Conservation (phyloP, 2,888 invertebrate species). For the Lagria hirta region DNA sequence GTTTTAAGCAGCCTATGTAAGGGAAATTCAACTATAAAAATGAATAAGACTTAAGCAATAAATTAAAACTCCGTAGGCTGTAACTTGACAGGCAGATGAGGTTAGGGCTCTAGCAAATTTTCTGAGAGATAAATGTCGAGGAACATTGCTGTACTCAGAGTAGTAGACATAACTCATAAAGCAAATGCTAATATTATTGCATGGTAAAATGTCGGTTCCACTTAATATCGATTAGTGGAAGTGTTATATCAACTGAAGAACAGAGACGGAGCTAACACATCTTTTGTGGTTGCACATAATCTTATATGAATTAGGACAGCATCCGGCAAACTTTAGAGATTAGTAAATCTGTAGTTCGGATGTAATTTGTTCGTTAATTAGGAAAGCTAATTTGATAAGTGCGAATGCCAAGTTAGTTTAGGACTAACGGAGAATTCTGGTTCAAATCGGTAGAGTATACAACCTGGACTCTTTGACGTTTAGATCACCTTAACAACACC, state of each 20-base stretch:
- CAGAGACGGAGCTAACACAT: conserved; percentile 18
- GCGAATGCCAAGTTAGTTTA: conserved; percentile 45
- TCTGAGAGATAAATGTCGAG: too few relatives aligned
- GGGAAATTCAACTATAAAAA: too few relatives aligned
- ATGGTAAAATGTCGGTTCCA: too few relatives aligned
- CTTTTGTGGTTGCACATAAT: conserved; percentile 33
- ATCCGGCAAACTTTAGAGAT: conserved; percentile 40
- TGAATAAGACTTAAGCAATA: too few relatives aligned
- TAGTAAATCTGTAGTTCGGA: conserved; percentile 44
- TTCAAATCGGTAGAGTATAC: conserved; percentile 17
- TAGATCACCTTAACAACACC: conserved; percentile 12
- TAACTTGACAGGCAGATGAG: too few relatives aligned
- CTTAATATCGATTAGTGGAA: conserved; percentile 15
- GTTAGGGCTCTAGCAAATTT: too few relatives aligned
- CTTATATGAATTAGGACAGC: conserved; percentile 39
- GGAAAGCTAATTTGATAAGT: conserved; percentile 48
- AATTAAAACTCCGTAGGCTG: too few relatives aligned
- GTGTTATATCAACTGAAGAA: conserved; percentile 12
- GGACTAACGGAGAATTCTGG: conserved; percentile 30
- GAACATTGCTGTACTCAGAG: too few relatives aligned
- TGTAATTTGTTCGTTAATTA: conserved; percentile 50
- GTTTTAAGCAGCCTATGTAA: too few relatives aligned
- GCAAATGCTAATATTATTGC: too few relatives aligned
- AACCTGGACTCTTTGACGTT: conserved; percentile 12
- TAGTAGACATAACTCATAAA: too few relatives aligned